Evolutionary conservation across 1,140 invertebrate species (phyloP), one percentile per base, ranked within the genome.

Genomic region (Neelides sp.): DNA sequence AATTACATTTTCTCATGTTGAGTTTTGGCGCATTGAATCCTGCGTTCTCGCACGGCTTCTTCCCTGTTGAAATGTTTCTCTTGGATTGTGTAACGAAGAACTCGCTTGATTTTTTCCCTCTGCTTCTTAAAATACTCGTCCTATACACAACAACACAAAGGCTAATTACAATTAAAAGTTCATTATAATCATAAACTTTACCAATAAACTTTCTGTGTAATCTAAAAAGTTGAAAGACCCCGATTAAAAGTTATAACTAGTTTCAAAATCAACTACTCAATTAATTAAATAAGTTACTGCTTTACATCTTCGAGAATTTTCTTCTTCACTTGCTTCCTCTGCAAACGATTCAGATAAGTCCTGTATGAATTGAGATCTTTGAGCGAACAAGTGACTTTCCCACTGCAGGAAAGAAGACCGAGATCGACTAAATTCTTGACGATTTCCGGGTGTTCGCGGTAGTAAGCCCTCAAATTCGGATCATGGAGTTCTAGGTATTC

Each of bases 281-380:
- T 20, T 10, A 48, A 20, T 35, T 48, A n/a, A 8, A 36, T 22
- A 30, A 20, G 17, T 26, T 30, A 50, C n/a, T 27, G 22, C 39
- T n/a, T 43, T 22, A 52, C 50, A n/a, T 50, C 19, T 41, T 23
- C 24, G 27, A 34, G 12, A 20, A 30, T 26, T 19, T 36, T 24
- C 12, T 20, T 15, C 10, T 12, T 23, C 12, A 53, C 19, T 39
- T 53, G 41, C 15, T 1, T 15, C 12, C 42, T 53, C 19, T 53
- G 51, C 15, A 53, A 42, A n/a, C 51, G 19, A 22, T 45, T 41
- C 3, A 56, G 45, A 40, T 56, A 56, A 8, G 12, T 24, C 7
- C 54, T 28, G 40, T 56, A 56, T 26, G 36, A 23, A 20, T 56
- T 56, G 27, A 52, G 47, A 12, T 52, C 54, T 23, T 34, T 35